Evolutionary conservation across 2,113 vertebrate genomes (phyloP).

Genomic region (Piliocolobus tephrosceles): DNA sequence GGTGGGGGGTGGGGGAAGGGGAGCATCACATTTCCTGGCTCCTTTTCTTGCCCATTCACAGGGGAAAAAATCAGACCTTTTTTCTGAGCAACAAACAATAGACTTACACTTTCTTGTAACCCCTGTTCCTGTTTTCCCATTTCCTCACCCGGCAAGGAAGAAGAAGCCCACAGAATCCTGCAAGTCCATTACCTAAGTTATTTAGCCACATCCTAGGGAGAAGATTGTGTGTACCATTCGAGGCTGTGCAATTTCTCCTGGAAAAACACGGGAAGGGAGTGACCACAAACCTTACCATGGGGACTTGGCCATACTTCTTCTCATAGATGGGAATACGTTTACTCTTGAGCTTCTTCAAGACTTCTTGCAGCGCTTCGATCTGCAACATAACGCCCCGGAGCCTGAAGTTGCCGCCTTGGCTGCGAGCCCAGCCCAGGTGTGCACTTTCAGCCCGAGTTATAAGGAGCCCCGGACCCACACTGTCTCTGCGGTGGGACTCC

Average conservation of each 20-base stretch:
- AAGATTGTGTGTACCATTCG: neutral
- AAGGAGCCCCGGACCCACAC: neutral
- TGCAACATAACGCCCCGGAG: constrained; percentile 75
- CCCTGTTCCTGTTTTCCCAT: neutral
- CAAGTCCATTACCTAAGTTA: neutral
- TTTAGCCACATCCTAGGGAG: neutral
- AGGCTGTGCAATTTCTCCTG: neutral
- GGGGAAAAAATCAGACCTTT: neutral
- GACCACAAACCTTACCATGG: constrained; percentile 83
- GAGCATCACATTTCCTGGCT: neutral
- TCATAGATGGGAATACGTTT: constrained; percentile 86
- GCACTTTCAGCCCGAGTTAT: neutral
- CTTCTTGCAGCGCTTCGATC: constrained; percentile 89
- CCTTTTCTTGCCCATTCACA: neutral
- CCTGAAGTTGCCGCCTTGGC: constrained; percentile 28
- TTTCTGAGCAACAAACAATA: constrained; percentile 11
- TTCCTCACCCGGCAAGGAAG: neutral
- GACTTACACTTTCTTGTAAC: neutral
- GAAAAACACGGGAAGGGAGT: neutral
- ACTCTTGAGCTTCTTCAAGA: constrained; percentile 90
- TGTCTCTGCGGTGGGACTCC: neutral
- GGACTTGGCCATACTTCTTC: constrained; percentile 89
- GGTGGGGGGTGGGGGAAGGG: neutral
- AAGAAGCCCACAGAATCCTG: neutral
- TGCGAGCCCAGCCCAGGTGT: constrained; percentile 45